These are phyloP conservation scores for Glaucomys volans DNA, from an alignment of 2,113 vertebrate species.

Conservation along the genomic window DNA sequence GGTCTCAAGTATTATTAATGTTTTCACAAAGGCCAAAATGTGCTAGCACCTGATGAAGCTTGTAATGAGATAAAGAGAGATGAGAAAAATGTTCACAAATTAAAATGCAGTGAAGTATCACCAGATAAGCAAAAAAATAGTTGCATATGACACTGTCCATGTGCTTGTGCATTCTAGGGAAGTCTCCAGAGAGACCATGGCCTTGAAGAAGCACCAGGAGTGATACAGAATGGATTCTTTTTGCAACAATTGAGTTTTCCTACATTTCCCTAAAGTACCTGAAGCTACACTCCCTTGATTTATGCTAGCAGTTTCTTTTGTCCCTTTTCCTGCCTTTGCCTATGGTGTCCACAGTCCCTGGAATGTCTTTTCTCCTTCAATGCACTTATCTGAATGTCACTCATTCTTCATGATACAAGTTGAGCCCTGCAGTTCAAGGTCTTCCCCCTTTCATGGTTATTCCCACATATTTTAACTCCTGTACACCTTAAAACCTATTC, in stretches of 20 bases:
- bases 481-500: not conserved
- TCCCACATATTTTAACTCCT: not conserved
- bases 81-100: not conserved
- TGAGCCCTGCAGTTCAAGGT: not conserved
- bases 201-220: not conserved
- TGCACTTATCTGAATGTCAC: not conserved
- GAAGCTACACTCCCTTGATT: not conserved
- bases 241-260: not conserved
- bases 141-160: too few species aligned
- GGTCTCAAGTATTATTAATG: not conserved
- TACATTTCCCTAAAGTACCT: not conserved
- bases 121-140: not conserved
- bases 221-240: not conserved
- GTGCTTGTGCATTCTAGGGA: not conserved
- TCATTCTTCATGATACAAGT: not conserved
- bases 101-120: not conserved
- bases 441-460: not conserved
- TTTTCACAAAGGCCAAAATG: not conserved
- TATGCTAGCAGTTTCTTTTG: not conserved
- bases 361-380: not conserved
- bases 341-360: not conserved
- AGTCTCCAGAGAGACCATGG: not conserved
- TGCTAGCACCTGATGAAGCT: not conserved
- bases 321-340: not conserved
- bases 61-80: not conserved